A percentile compares a stretch with the other conserved stretches of the same genome.
These are phyloP conservation scores for Parnassius smintheus DNA, from an alignment of 2,888 invertebrate species.

Conservation along the genomic window DNA sequence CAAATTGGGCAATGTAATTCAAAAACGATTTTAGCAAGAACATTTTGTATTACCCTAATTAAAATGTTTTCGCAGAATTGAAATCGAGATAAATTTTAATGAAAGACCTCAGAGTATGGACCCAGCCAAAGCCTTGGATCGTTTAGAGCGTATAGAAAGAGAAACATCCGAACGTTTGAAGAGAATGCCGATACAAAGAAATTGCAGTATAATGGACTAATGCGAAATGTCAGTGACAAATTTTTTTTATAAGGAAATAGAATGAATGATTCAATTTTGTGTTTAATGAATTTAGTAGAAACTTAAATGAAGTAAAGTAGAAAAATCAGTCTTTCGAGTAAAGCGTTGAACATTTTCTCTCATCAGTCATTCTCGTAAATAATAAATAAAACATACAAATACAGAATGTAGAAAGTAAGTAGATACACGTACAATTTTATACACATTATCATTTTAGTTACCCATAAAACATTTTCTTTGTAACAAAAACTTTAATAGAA, in stretches of 20 bases:
- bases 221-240: neutral
- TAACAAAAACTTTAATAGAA: no score
- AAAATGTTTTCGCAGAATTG: conserved; percentile 50
- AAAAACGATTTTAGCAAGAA: no score
- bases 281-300: conserved; percentile 1
- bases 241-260: conserved; percentile 1
- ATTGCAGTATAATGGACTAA: conserved; percentile 1
- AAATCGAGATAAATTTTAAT: conserved; percentile 64
- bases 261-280: conserved; percentile 1
- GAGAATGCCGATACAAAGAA: conserved; percentile 26
- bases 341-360: no score
- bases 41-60: neutral
- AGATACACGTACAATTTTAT: no score
- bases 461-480: no score
- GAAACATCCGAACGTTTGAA: conserved; percentile 62
- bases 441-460: no score
- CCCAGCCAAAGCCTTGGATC: conserved; percentile 59
- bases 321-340: no score
- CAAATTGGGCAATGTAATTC: no score
- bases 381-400: no score
- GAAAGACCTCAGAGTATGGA: conserved; percentile 51
- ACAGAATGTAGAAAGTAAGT: no score
- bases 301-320: neutral
- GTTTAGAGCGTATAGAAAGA: conserved; percentile 66
- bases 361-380: no score